Conservation (phyloP, 2,797 vertebrate species). For the Brachymystax lenok region DNA sequence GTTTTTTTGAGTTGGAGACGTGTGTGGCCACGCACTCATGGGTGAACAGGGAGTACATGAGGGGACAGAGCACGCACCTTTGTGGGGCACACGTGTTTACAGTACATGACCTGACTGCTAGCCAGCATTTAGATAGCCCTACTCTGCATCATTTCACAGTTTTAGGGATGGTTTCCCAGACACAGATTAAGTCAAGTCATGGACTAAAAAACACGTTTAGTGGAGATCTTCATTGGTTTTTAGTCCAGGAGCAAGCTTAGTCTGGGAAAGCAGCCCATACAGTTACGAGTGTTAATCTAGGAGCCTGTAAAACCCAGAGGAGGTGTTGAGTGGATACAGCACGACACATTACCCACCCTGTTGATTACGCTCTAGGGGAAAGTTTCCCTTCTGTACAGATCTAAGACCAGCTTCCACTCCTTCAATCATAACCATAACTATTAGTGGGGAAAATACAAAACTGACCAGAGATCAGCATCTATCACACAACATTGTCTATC, state of each 20-base stretch:
- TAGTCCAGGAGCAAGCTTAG: background rate
- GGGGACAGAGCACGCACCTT: too few species aligned
- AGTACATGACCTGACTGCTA: background rate
- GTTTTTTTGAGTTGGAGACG: too few species aligned
- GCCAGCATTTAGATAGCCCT: background rate
- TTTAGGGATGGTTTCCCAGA: background rate
- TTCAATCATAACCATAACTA: background rate
- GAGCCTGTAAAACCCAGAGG: background rate
- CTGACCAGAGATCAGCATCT: background rate
- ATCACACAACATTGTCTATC: background rate
- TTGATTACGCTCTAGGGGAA: background rate
- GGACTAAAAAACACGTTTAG: background rate
- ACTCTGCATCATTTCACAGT: background rate
- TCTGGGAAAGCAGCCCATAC: background rate
- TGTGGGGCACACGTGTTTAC: too few species aligned
- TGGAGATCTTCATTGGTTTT: background rate
- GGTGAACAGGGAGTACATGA: too few species aligned
- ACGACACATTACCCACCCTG: background rate
- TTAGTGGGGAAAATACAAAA: background rate
- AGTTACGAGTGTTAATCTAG: background rate
- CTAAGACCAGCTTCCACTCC: background rate
- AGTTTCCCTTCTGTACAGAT: background rate
- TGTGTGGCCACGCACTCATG: too few species aligned
- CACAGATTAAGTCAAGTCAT: background rate
- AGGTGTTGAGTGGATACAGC: background rate